Evolutionary conservation across 2,113 vertebrate genomes (phyloP), one percentile per base, ranked within the genome.

Genomic region (Xiphophorus maculatus): DNA sequence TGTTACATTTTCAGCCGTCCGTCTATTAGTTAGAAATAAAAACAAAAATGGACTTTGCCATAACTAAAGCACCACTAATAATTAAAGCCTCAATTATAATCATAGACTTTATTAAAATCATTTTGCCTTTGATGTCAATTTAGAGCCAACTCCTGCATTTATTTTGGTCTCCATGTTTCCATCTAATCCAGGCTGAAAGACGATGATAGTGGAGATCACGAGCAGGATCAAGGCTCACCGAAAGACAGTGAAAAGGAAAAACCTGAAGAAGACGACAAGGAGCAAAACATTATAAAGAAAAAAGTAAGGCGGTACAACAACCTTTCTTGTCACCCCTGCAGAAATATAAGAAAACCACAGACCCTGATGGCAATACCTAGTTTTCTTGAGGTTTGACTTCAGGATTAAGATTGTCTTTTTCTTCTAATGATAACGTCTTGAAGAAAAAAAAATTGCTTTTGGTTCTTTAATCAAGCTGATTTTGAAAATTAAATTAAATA

Each of bases 191-290:
- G 95, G 88, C 82, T 95, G 72, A 95, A 95, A 94, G 95, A 95
- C 89, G 95, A 95, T 65, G 94, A 95, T 88, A 95, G 95, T 83
- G 95, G 95, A 87, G 95, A 95, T 84, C 95, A 95, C 77, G 94
- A 95, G 80, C 94, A 95, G 89, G 95, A 95, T 69, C 93, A 93
- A 90, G 66, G 89, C 86, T 93, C 93, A 94, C 93, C 93, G 93
- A 94, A 95, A 94, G 93, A 95, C 81, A 44, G 91, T 90, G 93
- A 95, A 89, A 95, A 94, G 91, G 94, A 94, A 92, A 94, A 90
- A 74, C 87, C 13, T 17, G 94, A 95, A 48, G 94, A 95, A 8
- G 93, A 95, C 9, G 93, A 95, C 30, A 93, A 91, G 58, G 93
- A 94, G 14, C 90, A 93, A 83, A 93, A 87, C 80, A 70, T 68